Evolutionary conservation across 1,140 invertebrate genomes (phyloP).

Genomic region (Sipha flava): DNA sequence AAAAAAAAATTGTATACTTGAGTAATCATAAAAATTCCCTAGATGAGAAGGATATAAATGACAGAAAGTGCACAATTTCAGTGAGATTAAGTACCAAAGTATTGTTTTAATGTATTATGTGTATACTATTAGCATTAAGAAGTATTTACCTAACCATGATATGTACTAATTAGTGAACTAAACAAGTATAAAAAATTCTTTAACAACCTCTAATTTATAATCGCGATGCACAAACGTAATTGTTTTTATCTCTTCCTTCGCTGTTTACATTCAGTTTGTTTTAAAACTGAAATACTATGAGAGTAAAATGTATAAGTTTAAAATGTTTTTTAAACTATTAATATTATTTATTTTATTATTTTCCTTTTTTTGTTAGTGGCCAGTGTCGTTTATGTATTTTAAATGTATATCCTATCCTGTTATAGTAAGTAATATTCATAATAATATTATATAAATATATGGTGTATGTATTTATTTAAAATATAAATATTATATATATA

Average conservation of each 20-base stretch:
- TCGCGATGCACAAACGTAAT: not conserved
- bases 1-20: not conserved
- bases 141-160: conserved; percentile 18
- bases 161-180: conserved; percentile 24
- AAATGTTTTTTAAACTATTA: not conserved
- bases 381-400: conserved; percentile 1
- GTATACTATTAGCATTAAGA: conserved; percentile 31
- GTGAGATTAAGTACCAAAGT: conserved; percentile 25
- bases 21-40: not conserved
- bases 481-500: not conserved
- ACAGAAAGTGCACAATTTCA: conserved; percentile 14
- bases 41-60: not conserved
- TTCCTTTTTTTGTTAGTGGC: conserved; percentile 16
- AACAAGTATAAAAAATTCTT: not conserved
- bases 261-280: conserved; percentile 21
- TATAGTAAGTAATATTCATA: not conserved
- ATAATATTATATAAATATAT: not conserved
- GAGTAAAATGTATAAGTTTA: not conserved
- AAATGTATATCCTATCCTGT: conserved; percentile 5
- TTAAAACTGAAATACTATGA: conserved; percentile 12
- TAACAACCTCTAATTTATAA: not conserved
- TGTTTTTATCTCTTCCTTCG: conserved; percentile 20
- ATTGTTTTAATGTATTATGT: conserved; percentile 26
- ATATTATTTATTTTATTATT: not conserved
- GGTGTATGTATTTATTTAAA: not conserved